Conservation (phyloP, 2,888 invertebrate species). For the Gortyna flavago region DNA sequence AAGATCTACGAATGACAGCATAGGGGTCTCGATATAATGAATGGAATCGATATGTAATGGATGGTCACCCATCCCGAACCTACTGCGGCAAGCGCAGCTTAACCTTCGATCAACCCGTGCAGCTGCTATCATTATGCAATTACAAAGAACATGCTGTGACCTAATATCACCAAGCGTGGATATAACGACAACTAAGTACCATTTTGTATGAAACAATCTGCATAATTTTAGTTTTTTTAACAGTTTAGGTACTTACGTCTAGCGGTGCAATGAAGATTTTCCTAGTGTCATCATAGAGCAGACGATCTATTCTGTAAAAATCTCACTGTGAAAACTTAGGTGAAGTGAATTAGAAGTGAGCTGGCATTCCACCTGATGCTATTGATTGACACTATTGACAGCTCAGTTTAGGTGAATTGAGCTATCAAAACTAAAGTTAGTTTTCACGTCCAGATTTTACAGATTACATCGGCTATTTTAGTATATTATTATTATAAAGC, state of each 20-base stretch:
- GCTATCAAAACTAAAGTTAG: neutral
- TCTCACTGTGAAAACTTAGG: neutral
- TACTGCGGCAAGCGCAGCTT: neutral
- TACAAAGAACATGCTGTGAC: neutral
- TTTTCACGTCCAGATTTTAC: neutral
- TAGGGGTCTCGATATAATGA: neutral
- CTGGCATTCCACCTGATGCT: neutral
- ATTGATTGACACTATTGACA: neutral
- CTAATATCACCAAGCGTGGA: no score
- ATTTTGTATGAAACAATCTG: neutral
- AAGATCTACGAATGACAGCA: neutral
- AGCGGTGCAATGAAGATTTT: neutral
- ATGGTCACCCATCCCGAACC: neutral
- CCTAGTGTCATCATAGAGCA: neutral
- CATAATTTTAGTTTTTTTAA: neutral
- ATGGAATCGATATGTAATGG: neutral
- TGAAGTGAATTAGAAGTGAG: neutral
- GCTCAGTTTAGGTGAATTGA: neutral
- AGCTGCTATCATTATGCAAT: no score
- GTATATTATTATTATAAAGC: no score
- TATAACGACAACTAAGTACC: neutral
- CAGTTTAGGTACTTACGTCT: neutral
- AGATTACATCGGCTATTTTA: neutral
- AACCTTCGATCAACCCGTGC: neutral
- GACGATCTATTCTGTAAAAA: no score